phyloP scores from a whole-genome alignment of 2,888 invertebrate species.

The Lumbricus terrestris region DNA sequence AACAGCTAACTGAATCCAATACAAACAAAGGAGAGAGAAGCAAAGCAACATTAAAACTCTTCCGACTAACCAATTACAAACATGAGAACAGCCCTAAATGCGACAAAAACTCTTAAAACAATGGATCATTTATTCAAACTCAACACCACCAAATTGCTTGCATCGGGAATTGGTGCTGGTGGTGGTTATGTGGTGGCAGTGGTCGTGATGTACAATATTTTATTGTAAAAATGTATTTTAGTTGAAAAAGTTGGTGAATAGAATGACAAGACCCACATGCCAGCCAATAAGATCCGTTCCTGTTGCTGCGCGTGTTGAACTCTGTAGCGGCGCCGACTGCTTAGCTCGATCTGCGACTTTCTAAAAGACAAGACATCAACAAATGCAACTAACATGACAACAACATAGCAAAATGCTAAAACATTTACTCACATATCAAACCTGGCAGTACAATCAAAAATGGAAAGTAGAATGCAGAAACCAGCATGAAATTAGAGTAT shows the following conservation, averaged over 20 bases:
- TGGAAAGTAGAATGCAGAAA: too few species aligned
- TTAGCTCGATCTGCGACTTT: constrained; percentile 16
- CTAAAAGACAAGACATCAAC: neutral
- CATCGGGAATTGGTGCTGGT: neutral
- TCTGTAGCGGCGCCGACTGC: neutral
- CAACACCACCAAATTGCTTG: too few species aligned
- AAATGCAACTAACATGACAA: neutral
- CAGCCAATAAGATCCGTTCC: neutral
- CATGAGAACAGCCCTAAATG: too few species aligned
- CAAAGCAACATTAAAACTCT: too few species aligned
- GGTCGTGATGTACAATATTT: neutral
- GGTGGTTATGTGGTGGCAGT: neutral
- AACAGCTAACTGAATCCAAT: too few species aligned
- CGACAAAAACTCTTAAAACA: too few species aligned
- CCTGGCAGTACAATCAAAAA: too few species aligned
- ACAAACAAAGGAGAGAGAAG: too few species aligned
- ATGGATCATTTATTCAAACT: neutral
- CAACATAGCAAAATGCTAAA: neutral
- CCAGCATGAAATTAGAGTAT: too few species aligned
- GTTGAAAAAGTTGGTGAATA: neutral
- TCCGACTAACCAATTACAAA: too few species aligned
- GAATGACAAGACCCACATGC: neutral
- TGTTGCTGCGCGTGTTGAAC: neutral
- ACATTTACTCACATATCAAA: too few species aligned
- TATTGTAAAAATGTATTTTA: neutral